Percentiles rank a stretch among this genome's conserved stretches.
Conservation (phyloP, 2,888 invertebrate species). For the Rotaria macrura region DNA sequence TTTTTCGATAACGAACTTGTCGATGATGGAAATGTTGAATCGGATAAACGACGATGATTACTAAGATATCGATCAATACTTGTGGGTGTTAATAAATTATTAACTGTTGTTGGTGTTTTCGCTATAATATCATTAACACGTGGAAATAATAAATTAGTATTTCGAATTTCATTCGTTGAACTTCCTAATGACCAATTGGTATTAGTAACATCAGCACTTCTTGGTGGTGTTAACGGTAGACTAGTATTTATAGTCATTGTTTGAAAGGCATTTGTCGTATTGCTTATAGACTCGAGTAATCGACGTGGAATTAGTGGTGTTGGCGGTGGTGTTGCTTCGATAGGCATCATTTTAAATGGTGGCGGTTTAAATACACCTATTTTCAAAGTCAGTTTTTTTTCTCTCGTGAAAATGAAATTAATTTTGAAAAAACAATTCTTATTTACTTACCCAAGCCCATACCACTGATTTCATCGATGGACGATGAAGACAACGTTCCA, state of each 20-base stretch:
- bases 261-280: not conserved
- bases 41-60: not conserved
- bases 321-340: not conserved
- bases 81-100: not conserved
- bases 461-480: not conserved
- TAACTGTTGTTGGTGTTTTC: not conserved
- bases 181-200: not conserved
- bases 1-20: not conserved
- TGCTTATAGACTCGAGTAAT: not conserved
- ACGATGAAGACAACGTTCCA: not conserved
- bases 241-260: not conserved
- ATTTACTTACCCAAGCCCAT: not conserved
- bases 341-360: not conserved
- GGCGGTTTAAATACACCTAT: not conserved
- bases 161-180: not conserved
- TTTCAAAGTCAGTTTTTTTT: not conserved
- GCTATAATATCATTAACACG: not conserved
- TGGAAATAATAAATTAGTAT: not conserved
- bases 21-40: not conserved
- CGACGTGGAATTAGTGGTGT: not conserved
- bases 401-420: too few species aligned
- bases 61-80: not conserved
- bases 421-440: not conserved
- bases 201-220: not conserved
- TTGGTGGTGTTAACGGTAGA: not conserved